A percentile compares a stretch with the other conserved stretches of the same genome.
Evolutionary conservation across 2,888 invertebrate genomes (phyloP).

Genomic region (Latrodectus hesperus): DNA sequence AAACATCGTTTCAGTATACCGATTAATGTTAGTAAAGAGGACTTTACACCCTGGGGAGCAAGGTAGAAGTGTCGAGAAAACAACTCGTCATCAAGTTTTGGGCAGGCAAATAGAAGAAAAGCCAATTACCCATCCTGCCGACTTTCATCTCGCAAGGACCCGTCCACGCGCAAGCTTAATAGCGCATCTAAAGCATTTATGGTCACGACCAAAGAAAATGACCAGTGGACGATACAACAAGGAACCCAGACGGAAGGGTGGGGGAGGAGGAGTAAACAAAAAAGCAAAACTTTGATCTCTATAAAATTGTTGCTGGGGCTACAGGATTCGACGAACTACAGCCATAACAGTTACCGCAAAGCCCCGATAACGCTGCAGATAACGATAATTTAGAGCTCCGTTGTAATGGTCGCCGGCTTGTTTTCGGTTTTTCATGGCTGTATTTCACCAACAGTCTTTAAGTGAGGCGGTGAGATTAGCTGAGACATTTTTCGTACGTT

Average conservation of each 20-base stretch:
- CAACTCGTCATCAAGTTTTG: conserved; percentile 42
- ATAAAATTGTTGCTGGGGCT: conserved; percentile 56
- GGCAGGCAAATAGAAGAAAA: conserved; percentile 22
- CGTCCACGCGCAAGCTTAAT: conserved; percentile 37
- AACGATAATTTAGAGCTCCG: conserved; percentile 63
- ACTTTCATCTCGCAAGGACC: not conserved
- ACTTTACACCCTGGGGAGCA: not conserved
- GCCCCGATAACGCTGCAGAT: conserved; percentile 65
- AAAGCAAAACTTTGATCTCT: conserved; percentile 53
- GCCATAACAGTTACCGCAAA: conserved; percentile 66
- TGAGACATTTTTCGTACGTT: conserved; percentile 1
- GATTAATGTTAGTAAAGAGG: not conserved
- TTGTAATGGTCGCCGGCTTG: conserved; percentile 38
- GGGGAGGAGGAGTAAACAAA: conserved; percentile 1
- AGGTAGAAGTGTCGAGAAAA: not conserved
- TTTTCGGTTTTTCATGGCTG: conserved; percentile 79
- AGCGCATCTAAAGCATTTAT: conserved; percentile 62
- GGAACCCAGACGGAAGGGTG: not conserved
- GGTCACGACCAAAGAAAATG: conserved; percentile 49
- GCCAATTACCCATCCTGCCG: conserved; percentile 36
- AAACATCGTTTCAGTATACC: too few species aligned
- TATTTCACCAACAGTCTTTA: conserved; percentile 85
- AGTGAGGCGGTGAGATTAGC: conserved; percentile 73
- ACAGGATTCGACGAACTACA: conserved; percentile 38
- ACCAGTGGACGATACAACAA: conserved; percentile 38